Base-by-base conservation (phyloP, 23 tunicate species). In the Trididemnum nubilum region DNA sequence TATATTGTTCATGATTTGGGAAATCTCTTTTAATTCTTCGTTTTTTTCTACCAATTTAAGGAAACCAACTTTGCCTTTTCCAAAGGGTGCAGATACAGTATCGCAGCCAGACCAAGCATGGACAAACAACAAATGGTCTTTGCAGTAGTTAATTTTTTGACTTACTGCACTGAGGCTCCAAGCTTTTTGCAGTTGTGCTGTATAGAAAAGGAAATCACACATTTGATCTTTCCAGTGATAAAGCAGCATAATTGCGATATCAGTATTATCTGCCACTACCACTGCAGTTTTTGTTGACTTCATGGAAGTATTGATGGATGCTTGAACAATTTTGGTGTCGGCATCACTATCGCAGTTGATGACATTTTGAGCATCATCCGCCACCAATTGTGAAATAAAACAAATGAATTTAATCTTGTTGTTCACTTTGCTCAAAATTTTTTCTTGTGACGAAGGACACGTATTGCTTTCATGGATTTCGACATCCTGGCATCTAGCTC, bases 31-130 rank as follows among this genome's bases (percentile, higher is more conserved):
- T 24, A 61, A 25, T 24, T 22, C 30, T 5, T 15, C 19, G 30
- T 61, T 61, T 25, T 61, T 61, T 25, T n/a, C 69, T 5, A 61
- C 5, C 69, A 61, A 61, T 25, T n/a, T 25, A n/a, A 9, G 69
- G 69, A 61, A 25, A 61, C 30, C 22, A 25, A 22, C 30, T 61
- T 26, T 70, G n/a, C 76, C 76, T 34, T 33, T 34, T 19, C 76
- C 76, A 70, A 70, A 70, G 36, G 40, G 3, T 70, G 76, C 76
- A 27, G 76, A 70, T 5, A 27, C 29, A 27, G 76, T 70, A n/a
- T 70, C 76, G 76, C 76, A 70, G 38, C 37, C 76, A 19, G 76
- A 33, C 22, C 25, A 70, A 70, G 76, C 76, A 33, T 70, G 76
- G 29, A 34, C 76, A 34, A 70, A 70, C 22, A 70, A 33, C 38